phyloP scores from a whole-genome alignment of 1,140 invertebrate species.

The Diachasma alloeum region DNA sequence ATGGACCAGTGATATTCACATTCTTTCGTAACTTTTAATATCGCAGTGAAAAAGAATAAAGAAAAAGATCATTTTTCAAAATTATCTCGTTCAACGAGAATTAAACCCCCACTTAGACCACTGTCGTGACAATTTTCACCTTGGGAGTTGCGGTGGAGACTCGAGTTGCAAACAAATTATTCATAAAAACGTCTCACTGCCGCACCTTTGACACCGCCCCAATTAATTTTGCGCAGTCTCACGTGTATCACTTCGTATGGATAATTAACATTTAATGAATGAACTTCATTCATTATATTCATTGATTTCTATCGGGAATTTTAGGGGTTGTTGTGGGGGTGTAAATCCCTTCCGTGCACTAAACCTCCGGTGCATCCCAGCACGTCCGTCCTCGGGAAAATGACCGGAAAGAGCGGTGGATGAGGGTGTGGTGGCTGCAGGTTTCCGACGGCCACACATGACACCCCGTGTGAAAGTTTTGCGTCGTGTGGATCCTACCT shows the following conservation, averaged over 20 bases:
- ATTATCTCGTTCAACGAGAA: not conserved
- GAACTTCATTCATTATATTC: too few species aligned
- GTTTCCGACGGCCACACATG: not conserved
- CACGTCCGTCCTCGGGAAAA: not conserved
- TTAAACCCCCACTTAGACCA: not conserved
- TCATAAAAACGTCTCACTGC: not conserved
- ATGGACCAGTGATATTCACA: not conserved
- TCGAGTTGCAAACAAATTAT: not conserved
- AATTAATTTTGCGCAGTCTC: not conserved
- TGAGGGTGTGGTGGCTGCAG: slow-evolving; percentile 1
- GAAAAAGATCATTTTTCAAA: too few species aligned
- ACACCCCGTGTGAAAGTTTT: slow-evolving; percentile 4
- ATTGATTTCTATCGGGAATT: too few species aligned
- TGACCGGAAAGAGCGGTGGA: not conserved
- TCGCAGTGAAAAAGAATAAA: too few species aligned
- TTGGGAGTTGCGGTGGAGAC: not conserved
- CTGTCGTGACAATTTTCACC: not conserved
- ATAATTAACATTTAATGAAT: too few species aligned
- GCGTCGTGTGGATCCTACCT: not conserved
- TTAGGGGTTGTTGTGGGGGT: too few species aligned
- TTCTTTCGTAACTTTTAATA: not conserved
- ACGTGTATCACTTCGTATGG: too few species aligned
- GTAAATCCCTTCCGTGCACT: too few species aligned
- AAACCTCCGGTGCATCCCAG: not conserved
- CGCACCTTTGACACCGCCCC: not conserved